phyloP scores from a whole-genome alignment of 1,140 invertebrate genomes.

The Limonius californicus region DNA sequence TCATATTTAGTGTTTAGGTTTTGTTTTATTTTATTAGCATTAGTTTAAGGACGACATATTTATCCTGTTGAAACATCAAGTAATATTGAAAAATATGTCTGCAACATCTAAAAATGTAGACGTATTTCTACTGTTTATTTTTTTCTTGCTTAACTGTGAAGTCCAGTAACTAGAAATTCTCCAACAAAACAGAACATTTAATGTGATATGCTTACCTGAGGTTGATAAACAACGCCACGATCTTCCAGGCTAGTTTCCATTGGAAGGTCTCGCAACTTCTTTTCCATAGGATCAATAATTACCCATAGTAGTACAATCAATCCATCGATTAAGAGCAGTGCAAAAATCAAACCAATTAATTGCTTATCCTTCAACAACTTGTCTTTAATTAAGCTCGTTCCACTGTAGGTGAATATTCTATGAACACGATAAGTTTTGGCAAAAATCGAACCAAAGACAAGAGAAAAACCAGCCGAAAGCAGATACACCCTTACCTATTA shows the following conservation, averaged over 20 bases:
- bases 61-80: background rate
- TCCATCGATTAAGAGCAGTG: slow-evolving; percentile 72
- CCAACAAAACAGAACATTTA: background rate
- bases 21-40: too few relatives aligned
- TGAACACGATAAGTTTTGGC: slow-evolving; percentile 86
- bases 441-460: slow-evolving; percentile 88
- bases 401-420: slow-evolving; percentile 67
- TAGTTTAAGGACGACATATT: too few relatives aligned
- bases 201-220: slow-evolving; percentile 60
- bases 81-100: background rate
- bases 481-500: slow-evolving; percentile 79
- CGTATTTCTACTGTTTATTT: background rate
- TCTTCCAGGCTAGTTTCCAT: slow-evolving; percentile 72
- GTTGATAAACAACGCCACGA: slow-evolving; percentile 78
- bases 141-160: background rate
- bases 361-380: slow-evolving; percentile 81
- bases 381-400: slow-evolving; percentile 51
- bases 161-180: too few relatives aligned
- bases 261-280: slow-evolving; percentile 78
- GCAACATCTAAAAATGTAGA: background rate
- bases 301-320: slow-evolving; percentile 78
- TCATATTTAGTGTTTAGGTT: too few relatives aligned
- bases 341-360: slow-evolving; percentile 73
- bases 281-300: slow-evolving; percentile 77
- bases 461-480: slow-evolving; percentile 80